Base-by-base conservation (phyloP, 2,888 invertebrate species). In the Cartodere bifasciata region DNA sequence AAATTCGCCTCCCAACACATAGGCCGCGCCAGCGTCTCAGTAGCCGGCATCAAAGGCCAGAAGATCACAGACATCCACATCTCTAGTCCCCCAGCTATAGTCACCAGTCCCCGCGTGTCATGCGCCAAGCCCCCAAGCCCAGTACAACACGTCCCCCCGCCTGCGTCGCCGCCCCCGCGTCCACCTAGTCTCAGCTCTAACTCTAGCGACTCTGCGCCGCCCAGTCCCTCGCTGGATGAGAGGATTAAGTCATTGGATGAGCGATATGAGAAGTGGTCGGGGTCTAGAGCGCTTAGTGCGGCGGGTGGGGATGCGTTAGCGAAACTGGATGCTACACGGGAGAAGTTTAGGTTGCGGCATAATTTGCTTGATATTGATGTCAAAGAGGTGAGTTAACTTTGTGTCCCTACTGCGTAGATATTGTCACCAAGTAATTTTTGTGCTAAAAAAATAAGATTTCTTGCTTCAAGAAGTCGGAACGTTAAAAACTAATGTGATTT, bases 211-310 rank as follows among this genome's bases (percentile, higher is more conserved):
- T 78, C 77, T 31, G 64, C 65, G 11, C 70, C 72, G 20, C 75
- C 76, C 35, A 77, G 79, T 46, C 82, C 84, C 3, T 77, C 81
- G 13, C 68, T 94, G 43, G 92, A 94, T 53, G 92, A 94, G 57
- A 71, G 92, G 41, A 86, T 97, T 47, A 76, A 84, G 41, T 86
- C 83, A 30, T 68, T 95, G 34, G 92, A 94, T 61, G 92, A 91
- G 58, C 87, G 86, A 55, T 88, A 91, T 53, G 87, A 88, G 52
- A 80, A 82, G 47, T 88, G 87, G 88, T 83, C 82, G 22, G 78
- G 78, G 24, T 70, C 72, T 29, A 64, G 75, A 41, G 67, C 71
- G 16, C 49, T 72, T 23, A 65, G 73, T 45, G 70, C 74, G 4
- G 62, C 67, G 2, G 67, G 63, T 9, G 60, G 65, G 16, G 68